Base-by-base conservation (phyloP, 1,140 invertebrate genomes). In the Nomia melanderi region DNA sequence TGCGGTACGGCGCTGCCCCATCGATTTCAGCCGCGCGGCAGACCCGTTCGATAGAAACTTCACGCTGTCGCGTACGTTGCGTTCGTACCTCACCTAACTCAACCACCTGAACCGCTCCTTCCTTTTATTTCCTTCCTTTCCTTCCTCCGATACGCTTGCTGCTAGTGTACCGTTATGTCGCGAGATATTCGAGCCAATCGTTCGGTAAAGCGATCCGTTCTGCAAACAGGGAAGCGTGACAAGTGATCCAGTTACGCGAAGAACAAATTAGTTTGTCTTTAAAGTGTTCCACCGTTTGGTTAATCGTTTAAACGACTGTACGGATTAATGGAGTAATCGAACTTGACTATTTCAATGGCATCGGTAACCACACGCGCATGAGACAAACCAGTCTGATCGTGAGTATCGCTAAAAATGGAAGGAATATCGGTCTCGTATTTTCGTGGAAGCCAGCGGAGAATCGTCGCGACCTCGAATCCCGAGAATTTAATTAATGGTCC, bases 401-500 rank as follows among this genome's bases (percentile, higher is more conserved):
- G 14, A 5, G 29, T 12, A 67, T 53, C n/a, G 8, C 25, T 3
- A 5, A 11, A 31, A 57, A 57, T n/a, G n/a, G n/a, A n/a, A n/a
- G n/a, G n/a, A 57, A 57, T 57, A 57, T 33, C 14, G 6, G 12
- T 31, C 29, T 57, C 1, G 17, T 6, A n/a, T 36, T 27, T 23
- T 27, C 57, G 41, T 50, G 25, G 70, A 50, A 17, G 27, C 41
- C 57, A 36, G 39, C 47, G 20, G 50, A 54, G 11, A 7, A 20
- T 7, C 33, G 31, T n/a, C 17, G 29, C 57, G 57, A 53, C 69
- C 69, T 72, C 57, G 41, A n/a, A 11, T 8, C 4, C 33, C 36
- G 29, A 62, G n/a, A 62, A 36, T 29, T n/a, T 62, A 72, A 72
- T 72, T 71, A 71, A 71, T 59, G 56, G 39, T n/a, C 4, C 67